Percentiles rank a stretch among this genome's conserved stretches.
Evolutionary conservation across 2,797 vertebrate genomes (phyloP).

Genomic region (Danio albolineatus): DNA sequence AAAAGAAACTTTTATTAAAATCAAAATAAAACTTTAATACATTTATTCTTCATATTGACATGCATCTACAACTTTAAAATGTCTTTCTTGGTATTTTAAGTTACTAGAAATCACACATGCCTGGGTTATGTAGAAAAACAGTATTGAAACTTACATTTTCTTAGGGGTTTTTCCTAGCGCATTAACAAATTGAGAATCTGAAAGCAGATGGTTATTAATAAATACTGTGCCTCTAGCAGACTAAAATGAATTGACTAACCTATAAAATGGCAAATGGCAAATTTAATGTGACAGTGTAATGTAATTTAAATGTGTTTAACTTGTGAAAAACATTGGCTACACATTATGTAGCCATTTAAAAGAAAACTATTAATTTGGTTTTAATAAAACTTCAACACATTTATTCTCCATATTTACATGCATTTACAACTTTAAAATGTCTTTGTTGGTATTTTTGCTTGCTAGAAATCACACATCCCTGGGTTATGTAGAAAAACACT

Average conservation of each 20-base stretch:
- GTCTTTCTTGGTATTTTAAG: background rate
- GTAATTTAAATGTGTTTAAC: too few species aligned
- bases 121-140: too few species aligned
- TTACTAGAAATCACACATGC: too few species aligned
- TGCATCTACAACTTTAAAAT: background rate
- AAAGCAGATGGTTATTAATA: background rate
- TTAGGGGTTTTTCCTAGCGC: background rate
- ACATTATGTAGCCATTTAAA: background rate
- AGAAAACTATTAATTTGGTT: background rate
- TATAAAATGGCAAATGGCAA: too few species aligned
- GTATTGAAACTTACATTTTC: too few species aligned
- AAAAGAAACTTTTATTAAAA: background rate
- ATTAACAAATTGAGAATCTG: background rate
- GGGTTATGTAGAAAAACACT: too few species aligned
- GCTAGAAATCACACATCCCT: too few species aligned
- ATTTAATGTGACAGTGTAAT: background rate
- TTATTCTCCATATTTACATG: background rate
- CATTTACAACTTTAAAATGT: constrained; percentile 3
- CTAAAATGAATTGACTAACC: constrained; percentile 1
- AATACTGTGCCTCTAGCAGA: constrained; percentile 28
- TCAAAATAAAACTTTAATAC: background rate
- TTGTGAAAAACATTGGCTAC: too few species aligned
- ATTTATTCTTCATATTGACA: background rate
- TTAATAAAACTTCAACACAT: background rate
- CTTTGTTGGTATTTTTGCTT: background rate